Evolutionary conservation across 2,113 vertebrate species (phyloP), one percentile per base, ranked within the genome.

Genomic region (Platycercus adscitus): DNA sequence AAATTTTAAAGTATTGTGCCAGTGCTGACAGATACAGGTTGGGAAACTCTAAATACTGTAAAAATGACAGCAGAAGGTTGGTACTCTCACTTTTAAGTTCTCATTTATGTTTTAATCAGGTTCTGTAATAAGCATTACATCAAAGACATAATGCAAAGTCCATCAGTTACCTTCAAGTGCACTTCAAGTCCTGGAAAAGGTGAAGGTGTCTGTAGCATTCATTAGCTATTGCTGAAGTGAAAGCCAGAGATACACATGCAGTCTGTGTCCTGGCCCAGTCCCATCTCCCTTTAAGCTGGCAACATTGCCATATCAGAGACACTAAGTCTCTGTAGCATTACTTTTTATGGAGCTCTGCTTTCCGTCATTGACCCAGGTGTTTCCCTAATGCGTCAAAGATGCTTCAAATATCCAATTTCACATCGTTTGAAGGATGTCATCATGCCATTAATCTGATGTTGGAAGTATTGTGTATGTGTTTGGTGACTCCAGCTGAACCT

Each of bases 221-320:
- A 8, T 47, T 28, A 86, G 11, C 41, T 86, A 10, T n/a, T 88
- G 53, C 37, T 72, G 50, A 90, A 83, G 9, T 41, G 18, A 86
- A 76, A 88, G 37, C 17, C 80, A 7, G 37, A 70, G 28, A 9
- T 41, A 15, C 0, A 0, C 43, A 16, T 68, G 44, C 12, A 56
- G 3, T 20, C 46, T 69, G 1, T 68, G 55, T 72, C 55, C 44
- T 55, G 25, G 14, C 17, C 43, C 29, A 56, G 5, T 13, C 21
- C 7, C 17, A 26, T 73, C 7, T 58, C 13, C 4, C 16, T 77
- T 65, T 56, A 35, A 35, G 23, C 7, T 28, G 13, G 2, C 13
- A 41, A 41, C 19, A n/a, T 49, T 49, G 6, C n/a, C 1, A 0
- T 47, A 13, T 13, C 2, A 4, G 10, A 82, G 37, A 17, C 25